Evolutionary conservation across 2,888 invertebrate genomes (phyloP).

Genomic region (Sarcophaga caerulescens): DNA sequence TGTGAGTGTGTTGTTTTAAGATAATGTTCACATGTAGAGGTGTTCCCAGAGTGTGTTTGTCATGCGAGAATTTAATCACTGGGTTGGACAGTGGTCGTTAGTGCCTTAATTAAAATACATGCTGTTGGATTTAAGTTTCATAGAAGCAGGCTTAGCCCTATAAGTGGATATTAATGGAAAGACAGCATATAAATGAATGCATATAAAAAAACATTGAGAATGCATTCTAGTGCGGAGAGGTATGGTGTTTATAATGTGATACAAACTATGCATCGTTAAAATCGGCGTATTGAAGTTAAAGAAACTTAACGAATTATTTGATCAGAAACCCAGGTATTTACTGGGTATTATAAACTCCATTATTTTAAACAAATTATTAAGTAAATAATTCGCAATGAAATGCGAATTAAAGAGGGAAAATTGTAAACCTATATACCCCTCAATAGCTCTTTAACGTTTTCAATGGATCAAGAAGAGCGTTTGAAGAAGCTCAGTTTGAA

Average conservation of each 20-base stretch:
- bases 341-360: no score
- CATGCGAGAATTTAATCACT: neutral
- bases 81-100: slow-evolving; percentile 24
- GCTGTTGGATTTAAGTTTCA: neutral
- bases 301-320: no score
- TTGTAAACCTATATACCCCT: no score
- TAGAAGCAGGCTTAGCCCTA: neutral
- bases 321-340: no score
- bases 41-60: neutral
- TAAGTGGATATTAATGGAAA: neutral
- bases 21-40: neutral
- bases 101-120: neutral
- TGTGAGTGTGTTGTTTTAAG: neutral
- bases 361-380: no score
- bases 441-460: no score
- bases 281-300: no score
- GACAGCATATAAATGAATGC: neutral
- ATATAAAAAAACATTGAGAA: neutral
- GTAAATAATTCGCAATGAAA: no score
- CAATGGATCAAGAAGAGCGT: no score
- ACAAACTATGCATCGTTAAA: no score
- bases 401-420: no score
- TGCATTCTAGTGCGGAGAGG: neutral
- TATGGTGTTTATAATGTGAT: neutral
- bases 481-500: no score